phyloP scores from a whole-genome alignment of 2,888 invertebrate genomes.

The Argyra leucocephala region DNA sequence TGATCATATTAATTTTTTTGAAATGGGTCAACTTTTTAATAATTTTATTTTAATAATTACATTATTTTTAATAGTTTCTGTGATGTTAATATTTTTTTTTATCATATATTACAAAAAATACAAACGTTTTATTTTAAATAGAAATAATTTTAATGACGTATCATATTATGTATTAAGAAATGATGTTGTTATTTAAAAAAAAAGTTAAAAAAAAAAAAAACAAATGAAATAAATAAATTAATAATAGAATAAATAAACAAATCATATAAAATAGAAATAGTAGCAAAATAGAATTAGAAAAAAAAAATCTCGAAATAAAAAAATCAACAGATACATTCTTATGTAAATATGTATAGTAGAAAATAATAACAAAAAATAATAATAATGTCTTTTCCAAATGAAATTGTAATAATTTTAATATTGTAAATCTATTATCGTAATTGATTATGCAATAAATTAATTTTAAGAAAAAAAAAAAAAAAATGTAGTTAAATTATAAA shows the following conservation, averaged over 20 bases:
- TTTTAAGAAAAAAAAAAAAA: not conserved
- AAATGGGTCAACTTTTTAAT: not conserved
- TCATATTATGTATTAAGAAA: conserved; percentile 4
- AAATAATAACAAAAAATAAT: not conserved
- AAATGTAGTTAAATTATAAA: not conserved
- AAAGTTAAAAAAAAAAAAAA: not conserved
- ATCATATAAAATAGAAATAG: not conserved
- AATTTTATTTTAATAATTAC: conserved; percentile 1
- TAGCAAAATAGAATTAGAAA: not conserved
- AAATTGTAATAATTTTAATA: not conserved
- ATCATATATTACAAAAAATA: conserved; percentile 1
- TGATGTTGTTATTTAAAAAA: not conserved
- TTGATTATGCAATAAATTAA: not conserved
- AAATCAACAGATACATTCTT: not conserved
- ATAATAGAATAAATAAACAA: not conserved
- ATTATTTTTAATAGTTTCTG: conserved; percentile 1
- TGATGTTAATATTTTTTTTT: not conserved
- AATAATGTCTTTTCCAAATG: not conserved
- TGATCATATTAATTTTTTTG: not conserved
- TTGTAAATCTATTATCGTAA: not conserved
- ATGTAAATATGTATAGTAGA: conserved; percentile 1
- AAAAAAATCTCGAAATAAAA: not conserved
- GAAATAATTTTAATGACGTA: not conserved
- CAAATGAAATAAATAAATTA: not conserved
- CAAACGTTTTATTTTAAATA: not conserved